Evolutionary conservation across 2,113 vertebrate genomes (phyloP), one percentile per base, ranked within the genome.

Genomic region (Anhinga rufa): DNA sequence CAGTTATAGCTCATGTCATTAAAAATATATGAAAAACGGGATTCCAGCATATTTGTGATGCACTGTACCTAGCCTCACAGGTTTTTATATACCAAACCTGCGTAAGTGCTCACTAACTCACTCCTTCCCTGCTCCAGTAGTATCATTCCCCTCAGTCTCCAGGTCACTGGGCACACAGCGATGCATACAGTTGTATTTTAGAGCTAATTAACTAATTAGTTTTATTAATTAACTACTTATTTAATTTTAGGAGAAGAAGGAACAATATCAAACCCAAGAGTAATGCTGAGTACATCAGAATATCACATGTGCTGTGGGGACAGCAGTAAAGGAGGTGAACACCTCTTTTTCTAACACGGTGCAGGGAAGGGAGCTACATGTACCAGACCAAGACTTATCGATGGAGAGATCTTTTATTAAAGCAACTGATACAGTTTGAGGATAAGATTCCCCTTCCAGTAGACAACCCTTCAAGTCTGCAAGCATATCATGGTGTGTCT

Each of bases 31-130:
- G 44, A 95, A 24, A 89, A 90, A 75, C 25, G 4, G 9, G 14
- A 91, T 69, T 61, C 32, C 29, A 44, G 12, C 6, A 4, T 54
- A 54, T 72, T 82, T 71, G 19, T 22, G 11, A 31, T 9, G 28
- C 36, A 34, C 0, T 1, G 2, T 28, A 74, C 36, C 54, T 11
- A 17, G 3, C 64, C 58, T 61, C 34, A 40, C 9, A 28, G 40
- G 24, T 12, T 52, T 29, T 26, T 36, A 8, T 9, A 44, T 17
- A 4, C 10, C 14, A 9, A 32, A 7, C 18, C 42, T 22, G 19
- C 0, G 0, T 4, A n/a, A 61, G 12, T 19, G 34, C 12, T 38
- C 29, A 61, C 36, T 14, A 19, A 72, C n/a, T n/a, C 26, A 11
- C 17, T 8, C 28, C 25, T 86, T 28, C 49, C 15, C 14, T 54